Base-by-base conservation (phyloP, 2,888 invertebrate genomes). In the Lissocephala sabroskyi region DNA sequence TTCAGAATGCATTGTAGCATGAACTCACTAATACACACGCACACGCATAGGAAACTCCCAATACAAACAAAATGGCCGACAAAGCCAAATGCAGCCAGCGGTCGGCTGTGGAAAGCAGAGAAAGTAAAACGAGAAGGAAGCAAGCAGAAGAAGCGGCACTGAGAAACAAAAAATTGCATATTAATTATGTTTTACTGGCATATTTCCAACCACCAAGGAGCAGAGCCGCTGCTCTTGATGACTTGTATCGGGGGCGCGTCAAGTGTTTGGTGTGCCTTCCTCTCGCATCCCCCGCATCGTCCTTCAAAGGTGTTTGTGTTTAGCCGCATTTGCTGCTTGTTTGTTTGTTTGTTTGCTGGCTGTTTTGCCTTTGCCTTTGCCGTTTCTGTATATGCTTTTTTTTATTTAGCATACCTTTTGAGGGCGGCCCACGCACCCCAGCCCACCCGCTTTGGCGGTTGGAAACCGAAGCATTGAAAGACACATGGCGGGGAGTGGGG, bases 161-260 rank as follows among this genome's bases (percentile, higher is more conserved):
- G 42, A 33, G 36, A 35, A 59, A 45, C 52, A 73, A 67, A 68
- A 76, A 68, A 76, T 68, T 68, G 76, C 76, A 68, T 68, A 68
- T 68, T 68, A 68, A 68, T 68, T 68, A 68, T 68, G 68, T 73
- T 76, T 68, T 71, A 68, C 76, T 76, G 76, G 68, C 68, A 68
- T 68, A 68, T 59, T 68, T 73, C 62, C 68, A 56, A 35, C 35
- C 16, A 23, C 23, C 3, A 23, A 23, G 7, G 37, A 14, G 45
- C 17, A 33, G 28, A 3, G 29, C 7, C 19, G 36, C 37, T 49
- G 49, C 56, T 28, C 45, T 48, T 55, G 64, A 57, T 59, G 48
- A 56, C 48, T 43, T 52, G 65, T 65, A 68, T 68, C 66, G 68
- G 76, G 68, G 74, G 56, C 68, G 73, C 65, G 57, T 62, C 55